A percentile compares a stretch with the other conserved stretches of the same genome.
Conservation (phyloP, 2,797 vertebrate genomes). For the Gallinago solitaria region DNA sequence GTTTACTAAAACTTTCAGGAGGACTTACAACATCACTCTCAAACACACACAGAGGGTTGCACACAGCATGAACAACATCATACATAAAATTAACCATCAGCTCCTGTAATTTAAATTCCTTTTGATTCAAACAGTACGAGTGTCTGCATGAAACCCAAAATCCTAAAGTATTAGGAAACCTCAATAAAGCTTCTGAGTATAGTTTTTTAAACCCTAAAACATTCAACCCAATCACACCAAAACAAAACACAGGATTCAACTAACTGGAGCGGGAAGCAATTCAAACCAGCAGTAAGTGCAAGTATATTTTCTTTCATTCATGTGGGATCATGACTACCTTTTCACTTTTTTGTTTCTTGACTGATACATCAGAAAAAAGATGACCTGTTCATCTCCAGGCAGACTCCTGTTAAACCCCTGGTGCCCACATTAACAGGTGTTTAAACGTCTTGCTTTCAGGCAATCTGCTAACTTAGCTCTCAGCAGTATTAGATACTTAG, state of each 20-base stretch:
- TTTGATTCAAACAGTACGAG: neutral
- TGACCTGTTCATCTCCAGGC: neutral
- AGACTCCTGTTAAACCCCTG: neutral
- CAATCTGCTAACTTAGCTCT: conserved; percentile 2
- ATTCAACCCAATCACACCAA: neutral
- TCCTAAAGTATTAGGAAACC: neutral
- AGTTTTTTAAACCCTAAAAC: neutral
- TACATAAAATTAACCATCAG: neutral
- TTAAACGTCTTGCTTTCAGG: conserved; percentile 11
- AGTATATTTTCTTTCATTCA: neutral
- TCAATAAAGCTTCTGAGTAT: neutral
- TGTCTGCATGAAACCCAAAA: neutral
- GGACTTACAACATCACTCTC: neutral
- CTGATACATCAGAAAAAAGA: neutral
- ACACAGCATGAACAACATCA: neutral
- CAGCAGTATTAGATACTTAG: neutral
- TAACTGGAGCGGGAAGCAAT: neutral
- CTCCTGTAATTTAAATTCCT: neutral
- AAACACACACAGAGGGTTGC: neutral
- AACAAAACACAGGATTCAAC: neutral
- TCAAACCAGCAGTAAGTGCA: neutral
- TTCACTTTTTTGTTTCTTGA: neutral
- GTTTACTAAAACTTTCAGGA: neutral
- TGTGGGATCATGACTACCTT: neutral
- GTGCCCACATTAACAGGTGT: neutral